Conservation (phyloP, 2,888 invertebrate species). For the Microchrysa polita region DNA sequence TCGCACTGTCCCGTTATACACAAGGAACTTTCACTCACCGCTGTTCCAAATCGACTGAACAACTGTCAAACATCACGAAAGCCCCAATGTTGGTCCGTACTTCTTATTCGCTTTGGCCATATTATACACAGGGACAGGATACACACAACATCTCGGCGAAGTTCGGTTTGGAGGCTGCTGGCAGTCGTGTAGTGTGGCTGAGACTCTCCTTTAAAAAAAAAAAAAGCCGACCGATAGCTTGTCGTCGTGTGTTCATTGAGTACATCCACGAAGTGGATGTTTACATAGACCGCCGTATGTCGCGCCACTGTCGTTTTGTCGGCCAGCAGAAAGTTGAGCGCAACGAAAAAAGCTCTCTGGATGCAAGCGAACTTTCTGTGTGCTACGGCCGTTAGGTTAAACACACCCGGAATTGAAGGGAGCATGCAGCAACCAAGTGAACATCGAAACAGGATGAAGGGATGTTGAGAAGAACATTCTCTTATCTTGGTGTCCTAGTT, state of each 20-base stretch:
- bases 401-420: constrained; percentile 13
- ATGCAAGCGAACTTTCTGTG: neutral
- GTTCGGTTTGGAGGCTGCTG: constrained; percentile 5
- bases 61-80: constrained; percentile 20
- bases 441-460: neutral
- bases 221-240: constrained; percentile 27
- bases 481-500: constrained; percentile 1
- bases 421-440: constrained; percentile 9
- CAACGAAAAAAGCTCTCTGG: constrained; percentile 24
- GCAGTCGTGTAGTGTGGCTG: too few species aligned
- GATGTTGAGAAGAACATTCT: neutral
- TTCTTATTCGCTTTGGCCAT: constrained; percentile 22
- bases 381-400: too few species aligned
- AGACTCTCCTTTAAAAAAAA: too few species aligned
- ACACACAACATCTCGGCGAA: neutral
- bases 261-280: constrained; percentile 6
- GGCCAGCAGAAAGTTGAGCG: neutral
- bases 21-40: constrained; percentile 28
- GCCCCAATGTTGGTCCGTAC: constrained; percentile 17
- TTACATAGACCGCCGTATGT: neutral
- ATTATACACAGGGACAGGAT: too few species aligned
- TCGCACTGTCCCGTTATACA: neutral
- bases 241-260: constrained; percentile 31
- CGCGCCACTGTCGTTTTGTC: too few species aligned
- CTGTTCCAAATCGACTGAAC: constrained; percentile 21